Conservation (phyloP, 2,888 invertebrate species). For the Papilio demoleus region DNA sequence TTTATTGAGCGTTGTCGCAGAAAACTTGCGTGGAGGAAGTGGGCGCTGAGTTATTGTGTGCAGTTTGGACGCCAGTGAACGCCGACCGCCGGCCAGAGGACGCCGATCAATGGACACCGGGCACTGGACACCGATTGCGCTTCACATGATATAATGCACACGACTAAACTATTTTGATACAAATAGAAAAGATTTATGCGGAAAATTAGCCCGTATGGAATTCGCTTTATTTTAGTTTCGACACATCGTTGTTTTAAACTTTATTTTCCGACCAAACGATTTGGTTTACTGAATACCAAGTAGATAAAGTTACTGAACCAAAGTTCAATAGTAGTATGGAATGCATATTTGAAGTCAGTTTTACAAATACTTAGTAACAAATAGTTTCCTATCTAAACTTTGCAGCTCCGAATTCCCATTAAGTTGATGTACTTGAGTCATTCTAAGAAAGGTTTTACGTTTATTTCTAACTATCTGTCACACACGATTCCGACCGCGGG, state of each 20-base stretch:
- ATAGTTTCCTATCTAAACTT: slow-evolving; percentile 14
- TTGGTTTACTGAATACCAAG: neutral
- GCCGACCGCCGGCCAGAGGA: neutral
- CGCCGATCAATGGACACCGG: neutral
- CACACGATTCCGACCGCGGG: too few species aligned
- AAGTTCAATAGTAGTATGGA: neutral
- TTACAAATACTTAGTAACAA: slow-evolving; percentile 1
- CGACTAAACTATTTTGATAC: slow-evolving; percentile 9
- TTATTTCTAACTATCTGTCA: neutral
- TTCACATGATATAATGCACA: slow-evolving; percentile 13
- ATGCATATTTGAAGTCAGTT: neutral
- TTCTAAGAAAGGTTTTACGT: neutral
- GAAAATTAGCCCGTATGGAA: neutral
- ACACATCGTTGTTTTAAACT: neutral
- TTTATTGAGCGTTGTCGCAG: slow-evolving; percentile 34
- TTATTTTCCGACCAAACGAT: too few species aligned
- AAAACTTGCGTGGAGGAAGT: slow-evolving; percentile 21
- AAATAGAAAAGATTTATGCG: neutral
- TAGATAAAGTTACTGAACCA: neutral
- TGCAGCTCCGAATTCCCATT: neutral
- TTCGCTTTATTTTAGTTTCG: neutral
- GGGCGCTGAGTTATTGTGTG: slow-evolving; percentile 29
- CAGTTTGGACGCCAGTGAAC: slow-evolving; percentile 20
- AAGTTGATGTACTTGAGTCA: neutral
- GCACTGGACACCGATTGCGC: neutral